These are phyloP conservation scores for Stegostoma tigrinum DNA, from an alignment of 2,113 vertebrate species.

Conservation along the genomic window DNA sequence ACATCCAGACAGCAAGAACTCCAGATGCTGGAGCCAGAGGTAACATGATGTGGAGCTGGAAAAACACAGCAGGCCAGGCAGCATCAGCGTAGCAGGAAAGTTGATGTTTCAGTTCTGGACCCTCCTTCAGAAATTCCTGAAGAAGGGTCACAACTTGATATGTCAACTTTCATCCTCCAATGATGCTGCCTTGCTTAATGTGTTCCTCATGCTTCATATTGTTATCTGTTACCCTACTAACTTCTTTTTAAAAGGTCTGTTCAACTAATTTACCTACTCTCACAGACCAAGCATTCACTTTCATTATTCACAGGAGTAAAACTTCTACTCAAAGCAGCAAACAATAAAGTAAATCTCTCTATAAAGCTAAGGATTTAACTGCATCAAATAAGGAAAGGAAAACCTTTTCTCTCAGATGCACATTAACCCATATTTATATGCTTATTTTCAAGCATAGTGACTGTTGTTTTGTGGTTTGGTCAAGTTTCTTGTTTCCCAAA, in stretches of 20 bases:
- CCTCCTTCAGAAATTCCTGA: too few relatives aligned
- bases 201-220: background rate
- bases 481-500: too few relatives aligned
- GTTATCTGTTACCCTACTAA: background rate
- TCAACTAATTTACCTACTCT: background rate
- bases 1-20: too few relatives aligned
- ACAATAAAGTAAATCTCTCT: background rate
- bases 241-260: background rate
- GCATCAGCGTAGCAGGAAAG: too few relatives aligned
- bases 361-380: background rate
- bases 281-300: background rate
- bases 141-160: too few relatives aligned
- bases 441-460: background rate
- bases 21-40: too few relatives aligned
- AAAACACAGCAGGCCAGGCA: too few relatives aligned
- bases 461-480: background rate
- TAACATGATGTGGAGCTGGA: too few relatives aligned
- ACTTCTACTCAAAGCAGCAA: background rate
- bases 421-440: background rate
- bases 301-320: background rate
- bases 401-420: background rate
- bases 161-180: too few relatives aligned
- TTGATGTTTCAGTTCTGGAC: too few relatives aligned
- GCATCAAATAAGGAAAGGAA: background rate
- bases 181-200: too few relatives aligned